Evolutionary conservation across 2,888 invertebrate genomes (phyloP), one percentile per base, ranked within the genome.

Genomic region (Watsonalla cultraria): DNA sequence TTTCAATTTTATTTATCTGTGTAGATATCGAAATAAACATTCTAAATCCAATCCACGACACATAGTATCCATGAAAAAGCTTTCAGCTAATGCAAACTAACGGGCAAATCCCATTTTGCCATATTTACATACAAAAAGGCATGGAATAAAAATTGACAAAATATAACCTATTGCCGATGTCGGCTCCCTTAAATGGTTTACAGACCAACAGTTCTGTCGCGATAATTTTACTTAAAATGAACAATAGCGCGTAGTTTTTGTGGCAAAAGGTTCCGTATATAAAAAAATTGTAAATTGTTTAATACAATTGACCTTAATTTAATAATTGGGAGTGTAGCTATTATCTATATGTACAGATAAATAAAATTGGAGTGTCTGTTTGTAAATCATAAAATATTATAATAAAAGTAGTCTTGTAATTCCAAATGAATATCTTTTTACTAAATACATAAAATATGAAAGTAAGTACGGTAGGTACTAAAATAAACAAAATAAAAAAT

Each of bases 181-280:
- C 53, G 55, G 49, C 14, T 37, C 49, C 59, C 60, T 60, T 55
- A 64, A 60, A 57, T 54, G 54, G 53, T 58, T 68, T 59, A 69
- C 74, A 60, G 68, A 59, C 59, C 59, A 69, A 52, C 68, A 62
- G 59, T 58, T 60, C 57, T 45, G 52, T 54, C 37, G 50, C 57
- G 65, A 72, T 71, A 72, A 74, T 69, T 72, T 66, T 59, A 49
- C 37, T 49, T 37, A 33, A 48, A 51, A 13, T 35, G 14, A 7
- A 46, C 7, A 46, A 35, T 33, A 46, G 14, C n/a, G 6, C 9
- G 13, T 8, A 13, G 14, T 1, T 49, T 39, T 39, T 6, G 7
- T 11, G 11, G 8, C 11, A 42, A 5, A 39, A n/a, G 49, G 15
- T 49, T 49, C 49, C 37, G 37, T 33, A 37, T n/a, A 14, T 5